Evolutionary conservation across 1,140 invertebrate species (phyloP).

Genomic region (Achroia grisella): DNA sequence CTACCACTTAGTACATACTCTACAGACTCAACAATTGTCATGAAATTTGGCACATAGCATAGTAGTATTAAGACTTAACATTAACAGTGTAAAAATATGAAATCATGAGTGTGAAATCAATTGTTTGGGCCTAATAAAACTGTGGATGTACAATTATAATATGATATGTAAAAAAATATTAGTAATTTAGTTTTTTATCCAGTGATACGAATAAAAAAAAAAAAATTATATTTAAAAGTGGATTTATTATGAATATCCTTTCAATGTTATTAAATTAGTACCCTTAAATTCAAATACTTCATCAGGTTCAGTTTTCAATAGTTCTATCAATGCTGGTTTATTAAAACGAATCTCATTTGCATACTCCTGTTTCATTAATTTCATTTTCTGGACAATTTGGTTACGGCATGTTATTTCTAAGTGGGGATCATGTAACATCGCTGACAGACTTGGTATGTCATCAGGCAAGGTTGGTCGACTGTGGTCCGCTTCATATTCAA

Average conservation of each 20-base stretch:
- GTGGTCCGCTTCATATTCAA: conserved; percentile 25
- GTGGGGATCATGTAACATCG: conserved; percentile 31
- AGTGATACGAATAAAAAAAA: neutral
- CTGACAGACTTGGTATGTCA: conserved; percentile 25
- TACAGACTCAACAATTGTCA: too few species aligned
- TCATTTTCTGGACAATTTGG: conserved; percentile 49
- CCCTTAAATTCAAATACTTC: conserved; percentile 48
- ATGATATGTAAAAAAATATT: too few species aligned
- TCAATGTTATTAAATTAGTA: conserved; percentile 39
- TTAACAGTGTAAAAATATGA: too few species aligned
- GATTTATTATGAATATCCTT: conserved; percentile 33
- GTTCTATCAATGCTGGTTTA: conserved; percentile 32
- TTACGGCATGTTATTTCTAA: conserved; percentile 25
- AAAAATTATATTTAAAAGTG: neutral
- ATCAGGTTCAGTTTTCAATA: conserved; percentile 40
- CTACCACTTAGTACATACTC: too few species aligned
- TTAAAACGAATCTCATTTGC: conserved; percentile 41
- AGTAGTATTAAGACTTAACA: too few species aligned
- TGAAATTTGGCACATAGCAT: too few species aligned
- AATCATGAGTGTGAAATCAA: too few species aligned
- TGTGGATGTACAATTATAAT: too few species aligned
- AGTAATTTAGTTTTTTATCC: neutral
- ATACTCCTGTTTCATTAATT: conserved; percentile 29
- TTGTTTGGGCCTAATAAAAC: too few species aligned
- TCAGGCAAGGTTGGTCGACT: conserved; percentile 27